These are phyloP conservation scores for Lumbricus terrestris DNA, from an alignment of 2,888 invertebrate genomes.

Conservation along the genomic window DNA sequence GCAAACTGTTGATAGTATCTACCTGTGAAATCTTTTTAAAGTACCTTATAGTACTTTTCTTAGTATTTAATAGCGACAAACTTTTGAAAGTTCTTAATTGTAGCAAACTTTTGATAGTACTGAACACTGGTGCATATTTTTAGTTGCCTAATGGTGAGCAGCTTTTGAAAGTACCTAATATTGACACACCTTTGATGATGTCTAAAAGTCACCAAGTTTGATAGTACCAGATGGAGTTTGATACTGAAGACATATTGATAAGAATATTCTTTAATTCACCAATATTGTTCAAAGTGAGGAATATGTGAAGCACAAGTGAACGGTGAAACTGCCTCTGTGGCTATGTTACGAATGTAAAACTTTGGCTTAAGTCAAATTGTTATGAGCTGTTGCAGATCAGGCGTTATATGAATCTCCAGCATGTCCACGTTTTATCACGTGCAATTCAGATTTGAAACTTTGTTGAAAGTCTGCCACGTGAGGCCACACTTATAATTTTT, in stretches of 20 bases:
- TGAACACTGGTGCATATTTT: too few species aligned
- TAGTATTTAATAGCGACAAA: too few species aligned
- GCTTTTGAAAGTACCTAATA: too few species aligned
- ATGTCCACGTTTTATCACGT: neutral
- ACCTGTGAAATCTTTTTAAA: too few species aligned
- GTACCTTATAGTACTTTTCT: too few species aligned
- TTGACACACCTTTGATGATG: too few species aligned
- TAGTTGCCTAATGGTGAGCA: too few species aligned
- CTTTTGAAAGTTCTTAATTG: neutral
- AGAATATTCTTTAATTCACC: too few species aligned
- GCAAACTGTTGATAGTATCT: neutral
- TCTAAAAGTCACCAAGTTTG: too few species aligned
- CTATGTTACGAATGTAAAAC: neutral
- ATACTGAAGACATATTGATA: too few species aligned
- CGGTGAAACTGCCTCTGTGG: neutral
- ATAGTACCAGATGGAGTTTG: too few species aligned
- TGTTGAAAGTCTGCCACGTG: neutral
- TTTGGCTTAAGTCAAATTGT: neutral
- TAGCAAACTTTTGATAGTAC: neutral
- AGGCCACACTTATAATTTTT: neutral
- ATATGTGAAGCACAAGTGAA: neutral
- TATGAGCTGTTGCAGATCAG: neutral
- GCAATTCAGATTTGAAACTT: neutral
- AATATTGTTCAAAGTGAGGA: neutral
- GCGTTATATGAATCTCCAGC: neutral